Conservation (phyloP, 2,113 vertebrate genomes). For the Promerops cafer region DNA sequence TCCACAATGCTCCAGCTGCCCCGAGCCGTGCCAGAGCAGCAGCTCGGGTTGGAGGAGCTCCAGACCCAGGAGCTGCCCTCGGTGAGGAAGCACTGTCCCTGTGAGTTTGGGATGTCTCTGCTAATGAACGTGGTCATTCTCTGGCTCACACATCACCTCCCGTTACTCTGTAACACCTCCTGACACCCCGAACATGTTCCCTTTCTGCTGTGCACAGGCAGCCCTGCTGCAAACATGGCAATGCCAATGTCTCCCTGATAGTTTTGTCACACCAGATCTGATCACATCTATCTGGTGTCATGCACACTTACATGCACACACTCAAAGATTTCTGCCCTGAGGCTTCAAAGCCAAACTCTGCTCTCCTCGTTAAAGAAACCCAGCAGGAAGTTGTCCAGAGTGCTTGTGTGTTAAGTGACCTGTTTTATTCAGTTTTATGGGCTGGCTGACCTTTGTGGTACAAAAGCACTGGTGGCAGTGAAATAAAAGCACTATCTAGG, state of each 20-base stretch:
- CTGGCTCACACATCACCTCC: not conserved
- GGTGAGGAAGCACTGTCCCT: not conserved
- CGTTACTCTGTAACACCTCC: not conserved
- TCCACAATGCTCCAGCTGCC: not conserved
- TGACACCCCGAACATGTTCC: constrained; percentile 30
- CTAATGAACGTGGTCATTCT: not conserved
- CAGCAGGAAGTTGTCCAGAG: constrained; percentile 2
- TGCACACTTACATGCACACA: not conserved
- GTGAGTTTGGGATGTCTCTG: not conserved
- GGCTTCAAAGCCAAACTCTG: not conserved
- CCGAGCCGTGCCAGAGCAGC: accelerated
- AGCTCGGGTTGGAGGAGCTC: not conserved
- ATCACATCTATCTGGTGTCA: constrained; percentile 10
- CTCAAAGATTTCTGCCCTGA: not conserved
- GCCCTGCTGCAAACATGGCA: not conserved
- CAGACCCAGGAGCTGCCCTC: not conserved
- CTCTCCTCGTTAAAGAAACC: not conserved
- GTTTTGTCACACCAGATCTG: constrained; percentile 51
- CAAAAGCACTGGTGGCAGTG: not conserved
- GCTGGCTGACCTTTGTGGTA: not conserved
- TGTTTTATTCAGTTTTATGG: not conserved
- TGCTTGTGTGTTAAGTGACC: not conserved
- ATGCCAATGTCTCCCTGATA: not conserved
- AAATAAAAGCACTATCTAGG: not conserved
- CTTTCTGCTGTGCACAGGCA: not conserved